Percentiles rank a stretch among this genome's conserved stretches.
These are phyloP conservation scores for Indri indri DNA, from an alignment of 2,113 vertebrate species.

Conservation along the genomic window DNA sequence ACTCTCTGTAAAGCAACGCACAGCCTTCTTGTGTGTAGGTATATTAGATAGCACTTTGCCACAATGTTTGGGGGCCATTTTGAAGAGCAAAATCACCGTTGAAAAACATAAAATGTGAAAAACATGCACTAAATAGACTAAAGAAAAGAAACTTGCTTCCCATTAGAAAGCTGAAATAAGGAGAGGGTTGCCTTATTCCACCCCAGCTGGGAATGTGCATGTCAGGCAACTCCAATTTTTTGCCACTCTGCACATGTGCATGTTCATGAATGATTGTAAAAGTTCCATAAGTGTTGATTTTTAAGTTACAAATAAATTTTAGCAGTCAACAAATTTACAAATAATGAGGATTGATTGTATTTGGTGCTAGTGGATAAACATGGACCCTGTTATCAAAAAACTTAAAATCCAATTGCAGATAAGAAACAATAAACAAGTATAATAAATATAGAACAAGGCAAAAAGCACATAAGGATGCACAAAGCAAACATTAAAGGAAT, in stretches of 20 bases:
- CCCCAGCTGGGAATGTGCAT: fast-evolving
- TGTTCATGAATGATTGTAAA: not conserved
- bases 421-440: not conserved
- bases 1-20: not conserved
- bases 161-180: not conserved
- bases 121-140: not conserved
- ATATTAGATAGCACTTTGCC: not conserved
- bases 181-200: not conserved
- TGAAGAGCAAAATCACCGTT: not conserved
- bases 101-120: not conserved
- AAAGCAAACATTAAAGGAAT: not conserved
- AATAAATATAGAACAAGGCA: not conserved
- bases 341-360: not conserved
- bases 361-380: not conserved
- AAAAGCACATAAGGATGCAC: not conserved
- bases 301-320: not conserved
- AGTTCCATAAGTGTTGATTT: not conserved
- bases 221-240: not conserved
- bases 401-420: not conserved
- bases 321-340: not conserved
- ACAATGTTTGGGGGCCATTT: not conserved
- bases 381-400: not conserved
- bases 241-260: fast-evolving
- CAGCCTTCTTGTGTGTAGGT: not conserved
- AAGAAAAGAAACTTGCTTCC: not conserved